Percentiles rank a stretch among this genome's conserved stretches.
Evolutionary conservation across 2,888 invertebrate genomes (phyloP).

Genomic region (Hemistola chrysoprasaria): DNA sequence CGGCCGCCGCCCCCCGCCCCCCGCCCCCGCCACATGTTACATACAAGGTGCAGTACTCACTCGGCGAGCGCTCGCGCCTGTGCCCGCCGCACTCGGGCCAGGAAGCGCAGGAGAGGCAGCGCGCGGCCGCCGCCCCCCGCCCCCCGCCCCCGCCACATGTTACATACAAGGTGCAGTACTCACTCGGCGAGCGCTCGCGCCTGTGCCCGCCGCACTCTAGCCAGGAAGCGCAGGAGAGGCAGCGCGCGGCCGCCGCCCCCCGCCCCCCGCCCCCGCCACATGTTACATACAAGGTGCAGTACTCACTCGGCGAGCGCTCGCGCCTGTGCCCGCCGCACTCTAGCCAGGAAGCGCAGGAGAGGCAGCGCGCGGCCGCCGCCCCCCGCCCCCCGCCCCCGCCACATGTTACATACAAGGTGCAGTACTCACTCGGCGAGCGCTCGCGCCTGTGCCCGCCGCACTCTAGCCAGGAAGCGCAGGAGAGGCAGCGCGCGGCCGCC

Average conservation of each 20-base stretch:
- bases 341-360: constrained; percentile 93
- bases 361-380: constrained; percentile 88
- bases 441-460: constrained; percentile 90
- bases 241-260: constrained; percentile 88
- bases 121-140: constrained; percentile 91
- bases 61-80: constrained; percentile 84
- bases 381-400: constrained; percentile 98
- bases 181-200: constrained; percentile 79
- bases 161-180: constrained; percentile 46
- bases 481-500: constrained; percentile 89
- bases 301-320: constrained; percentile 74
- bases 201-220: constrained; percentile 92
- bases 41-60: constrained; percentile 56
- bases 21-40: constrained; percentile 88
- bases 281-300: constrained; percentile 39
- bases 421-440: constrained; percentile 76
- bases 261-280: constrained; percentile 95
- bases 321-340: constrained; percentile 92
- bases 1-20: constrained; percentile 91
- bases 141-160: constrained; percentile 92
- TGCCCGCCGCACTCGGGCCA: constrained; percentile 91
- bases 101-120: constrained; percentile 93
- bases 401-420: constrained; percentile 31
- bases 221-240: constrained; percentile 95
- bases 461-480: constrained; percentile 93